Percentiles rank a stretch among this genome's conserved stretches.
phyloP scores from a whole-genome alignment of 1,140 invertebrate genomes.

The Onthophagus taurus region DNA sequence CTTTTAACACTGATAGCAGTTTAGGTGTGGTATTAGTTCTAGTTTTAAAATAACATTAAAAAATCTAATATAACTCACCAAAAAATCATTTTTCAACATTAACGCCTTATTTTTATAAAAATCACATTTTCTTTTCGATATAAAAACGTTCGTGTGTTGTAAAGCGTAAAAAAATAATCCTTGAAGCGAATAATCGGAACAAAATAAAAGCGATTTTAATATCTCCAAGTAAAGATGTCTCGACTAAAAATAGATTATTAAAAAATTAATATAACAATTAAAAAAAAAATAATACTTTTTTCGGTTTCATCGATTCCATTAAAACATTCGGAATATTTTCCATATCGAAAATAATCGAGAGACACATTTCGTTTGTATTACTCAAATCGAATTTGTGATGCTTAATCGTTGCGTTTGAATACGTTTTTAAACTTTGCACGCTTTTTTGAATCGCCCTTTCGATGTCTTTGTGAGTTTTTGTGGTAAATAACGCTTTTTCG shows the following conservation, averaged over 20 bases:
- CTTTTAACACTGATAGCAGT: too few relatives aligned
- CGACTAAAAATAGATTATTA: neutral
- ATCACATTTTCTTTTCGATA: conserved; percentile 7
- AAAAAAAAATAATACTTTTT: neutral
- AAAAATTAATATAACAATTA: neutral
- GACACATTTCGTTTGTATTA: conserved; percentile 11
- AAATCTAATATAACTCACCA: neutral
- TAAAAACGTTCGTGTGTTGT: conserved; percentile 5
- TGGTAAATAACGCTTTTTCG: conserved; percentile 49
- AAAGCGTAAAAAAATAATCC: conserved; percentile 11
- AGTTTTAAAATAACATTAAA: too few relatives aligned
- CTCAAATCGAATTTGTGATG: conserved; percentile 16
- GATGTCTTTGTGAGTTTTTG: conserved; percentile 55
- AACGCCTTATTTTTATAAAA: conserved; percentile 6
- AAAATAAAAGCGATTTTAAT: neutral
- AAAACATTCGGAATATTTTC: conserved; percentile 15
- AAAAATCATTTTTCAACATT: conserved; percentile 1
- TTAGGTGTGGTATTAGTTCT: too few relatives aligned
- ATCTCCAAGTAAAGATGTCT: conserved; percentile 5
- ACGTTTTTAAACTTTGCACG: conserved; percentile 49
- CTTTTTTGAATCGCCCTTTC: conserved; percentile 56
- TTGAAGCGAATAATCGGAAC: conserved; percentile 14
- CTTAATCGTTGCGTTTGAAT: conserved; percentile 40
- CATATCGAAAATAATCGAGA: conserved; percentile 4
- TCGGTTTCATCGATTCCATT: neutral